phyloP scores from a whole-genome alignment of 2,113 vertebrate species.

The Reinhardtius hippoglossoides region DNA sequence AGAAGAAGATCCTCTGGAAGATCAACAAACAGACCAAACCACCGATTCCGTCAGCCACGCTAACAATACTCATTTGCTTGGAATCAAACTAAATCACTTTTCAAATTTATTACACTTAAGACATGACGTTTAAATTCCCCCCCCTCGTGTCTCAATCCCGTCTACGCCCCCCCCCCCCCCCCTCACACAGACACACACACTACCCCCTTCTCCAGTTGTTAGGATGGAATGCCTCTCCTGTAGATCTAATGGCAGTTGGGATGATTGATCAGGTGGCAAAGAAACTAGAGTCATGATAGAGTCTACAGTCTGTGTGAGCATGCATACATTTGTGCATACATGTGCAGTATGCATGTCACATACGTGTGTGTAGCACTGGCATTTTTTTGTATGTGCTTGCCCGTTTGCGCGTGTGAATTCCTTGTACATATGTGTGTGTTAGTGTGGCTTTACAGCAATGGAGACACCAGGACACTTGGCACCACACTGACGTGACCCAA shows the following conservation, averaged over 20 bases:
- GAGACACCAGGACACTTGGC: conserved; percentile 73
- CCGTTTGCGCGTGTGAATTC: conserved; percentile 52
- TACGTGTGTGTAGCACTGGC: conserved; percentile 15
- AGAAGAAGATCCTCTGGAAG: not conserved
- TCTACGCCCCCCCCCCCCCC: not conserved
- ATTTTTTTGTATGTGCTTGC: conserved; percentile 36
- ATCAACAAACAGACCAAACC: not conserved
- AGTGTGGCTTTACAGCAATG: conserved; percentile 61
- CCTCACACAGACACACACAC: conserved; percentile 7
- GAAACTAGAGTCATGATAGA: conserved; percentile 49
- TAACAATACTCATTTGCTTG: conserved; percentile 14
- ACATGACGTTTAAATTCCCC: conserved; percentile 20
- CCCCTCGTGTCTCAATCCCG: conserved; percentile 19
- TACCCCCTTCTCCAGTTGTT: conserved; percentile 60
- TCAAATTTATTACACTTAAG: conserved; percentile 6
- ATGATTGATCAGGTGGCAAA: conserved; percentile 71
- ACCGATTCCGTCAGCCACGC: conserved; percentile 5
- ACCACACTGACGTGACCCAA: conserved; percentile 71
- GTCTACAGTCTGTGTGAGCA: conserved; percentile 33
- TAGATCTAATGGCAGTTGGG: conserved; percentile 54
- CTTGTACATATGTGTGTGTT: conserved; percentile 45
- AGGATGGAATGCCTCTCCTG: conserved; percentile 54
- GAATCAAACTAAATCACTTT: conserved; percentile 20
- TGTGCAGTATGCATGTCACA: conserved; percentile 43
- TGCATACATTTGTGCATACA: conserved; percentile 45